phyloP scores from a whole-genome alignment of 1,140 invertebrate species.

The Meloidogyne exigua region DNA sequence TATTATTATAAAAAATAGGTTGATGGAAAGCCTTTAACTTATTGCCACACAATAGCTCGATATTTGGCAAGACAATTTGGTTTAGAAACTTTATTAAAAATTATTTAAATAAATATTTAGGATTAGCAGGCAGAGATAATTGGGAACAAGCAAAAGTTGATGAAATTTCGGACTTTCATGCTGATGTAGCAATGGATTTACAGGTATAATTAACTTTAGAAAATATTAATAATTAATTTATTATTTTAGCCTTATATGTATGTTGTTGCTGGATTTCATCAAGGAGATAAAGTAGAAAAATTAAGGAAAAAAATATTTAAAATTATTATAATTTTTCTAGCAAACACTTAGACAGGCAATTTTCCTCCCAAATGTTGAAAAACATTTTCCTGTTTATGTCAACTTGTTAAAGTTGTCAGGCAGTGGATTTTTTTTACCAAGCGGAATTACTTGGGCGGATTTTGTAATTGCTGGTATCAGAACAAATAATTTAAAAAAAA shows the following conservation, averaged over 20 bases:
- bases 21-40: slow-evolving; percentile 36
- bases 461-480: slow-evolving; percentile 33
- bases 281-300: slow-evolving; percentile 29
- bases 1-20: slow-evolving; percentile 13
- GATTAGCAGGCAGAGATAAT: slow-evolving; percentile 30
- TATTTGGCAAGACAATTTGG: slow-evolving; percentile 43
- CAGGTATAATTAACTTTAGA: slow-evolving; percentile 18
- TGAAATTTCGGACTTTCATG: slow-evolving; percentile 40
- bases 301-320: neutral
- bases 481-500: slow-evolving; percentile 9
- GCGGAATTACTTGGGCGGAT: slow-evolving; percentile 34
- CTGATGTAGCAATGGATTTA: slow-evolving; percentile 36
- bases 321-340: slow-evolving; percentile 26
- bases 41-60: slow-evolving; percentile 45
- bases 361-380: slow-evolving; percentile 33
- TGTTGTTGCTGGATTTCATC: slow-evolving; percentile 36
- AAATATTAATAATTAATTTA: neutral
- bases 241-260: slow-evolving; percentile 34
- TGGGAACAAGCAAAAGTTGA: slow-evolving; percentile 39
- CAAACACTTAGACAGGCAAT: slow-evolving; percentile 26
- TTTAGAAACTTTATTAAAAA: neutral
- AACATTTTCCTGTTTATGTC: slow-evolving; percentile 38
- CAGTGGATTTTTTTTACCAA: slow-evolving; percentile 29
- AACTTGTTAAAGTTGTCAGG: slow-evolving; percentile 34
- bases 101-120: slow-evolving; percentile 17